Evolutionary conservation across 2,113 vertebrate species (phyloP), one percentile per base, ranked within the genome.

Genomic region (Aspidoscelis tigris): DNA sequence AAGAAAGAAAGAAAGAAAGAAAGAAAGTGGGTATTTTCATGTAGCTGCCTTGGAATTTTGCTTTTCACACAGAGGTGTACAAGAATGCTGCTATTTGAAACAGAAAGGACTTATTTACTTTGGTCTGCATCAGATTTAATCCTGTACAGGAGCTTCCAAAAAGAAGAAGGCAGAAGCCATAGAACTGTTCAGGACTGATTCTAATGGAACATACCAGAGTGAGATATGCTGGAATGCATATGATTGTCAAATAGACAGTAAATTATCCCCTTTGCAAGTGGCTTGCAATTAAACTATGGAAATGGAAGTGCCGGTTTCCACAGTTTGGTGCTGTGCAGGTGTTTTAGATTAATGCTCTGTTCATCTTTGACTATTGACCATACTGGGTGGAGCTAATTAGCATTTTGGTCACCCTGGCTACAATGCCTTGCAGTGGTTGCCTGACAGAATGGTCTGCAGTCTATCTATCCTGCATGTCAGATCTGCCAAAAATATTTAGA

Each of bases 221-320:
- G 26, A 86, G 0, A 71, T 64, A 55, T 26, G 39, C 0, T 0
- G 0, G 22, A 71, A 47, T 11, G 0, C 0, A 50, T 1, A n/a
- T 78, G 58, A 20, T 6, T 6, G 70, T 71, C 10, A 41, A 24
- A 7, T 55, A 55, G 41, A 55, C 16, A 69, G 47, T 21, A 55
- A 53, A 70, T 78, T 41, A 82, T 2, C 14, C 4, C 44, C 22
- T 53, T 50, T 66, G 10, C 11, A 69, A 33, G 47, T 68, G n/a
- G 41, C 21, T 83, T 39, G 66, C 79, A 71, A 70, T 70, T 39
- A 18, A 53, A 70, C 47, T 50, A 50, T 50, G 47, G 47, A 69
- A 78, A 16, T 44, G 24, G 66, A 44, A 16, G 16, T 69, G 41
- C 39, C 1, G 18, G 58, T 64, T 5, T 61, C 41, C 69, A 12